These are phyloP conservation scores for Elephas maximus DNA, from an alignment of 2,113 vertebrate genomes.

Conservation along the genomic window DNA sequence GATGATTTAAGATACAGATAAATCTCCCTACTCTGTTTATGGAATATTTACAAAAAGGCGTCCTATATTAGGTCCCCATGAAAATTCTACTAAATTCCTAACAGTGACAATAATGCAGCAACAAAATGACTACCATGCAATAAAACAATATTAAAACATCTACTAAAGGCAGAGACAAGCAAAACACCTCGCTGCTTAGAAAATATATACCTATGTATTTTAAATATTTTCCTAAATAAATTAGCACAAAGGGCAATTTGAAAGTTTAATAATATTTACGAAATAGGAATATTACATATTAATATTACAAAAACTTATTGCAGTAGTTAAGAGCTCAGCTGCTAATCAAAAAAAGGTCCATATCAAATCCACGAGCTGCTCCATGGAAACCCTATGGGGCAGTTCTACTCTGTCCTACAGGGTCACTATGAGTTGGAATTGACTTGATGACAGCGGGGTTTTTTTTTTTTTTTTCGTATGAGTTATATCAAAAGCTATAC, in stretches of 20 bases:
- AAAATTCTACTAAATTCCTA: conserved; percentile 42
- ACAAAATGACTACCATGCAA: background rate
- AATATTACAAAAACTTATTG: background rate
- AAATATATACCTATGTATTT: background rate
- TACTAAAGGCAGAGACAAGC: background rate
- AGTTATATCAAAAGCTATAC: background rate
- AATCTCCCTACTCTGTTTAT: background rate
- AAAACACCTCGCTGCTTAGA: background rate
- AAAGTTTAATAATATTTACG: background rate
- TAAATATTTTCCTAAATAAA: conserved; percentile 35
- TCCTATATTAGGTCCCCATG: background rate
- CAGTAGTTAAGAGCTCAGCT: no score
- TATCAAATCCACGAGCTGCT: no score
- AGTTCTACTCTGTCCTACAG: no score
- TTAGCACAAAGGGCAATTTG: conserved; percentile 8
- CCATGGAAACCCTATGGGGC: no score
- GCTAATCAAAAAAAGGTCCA: no score
- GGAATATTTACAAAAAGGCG: background rate
- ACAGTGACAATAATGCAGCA: conserved; percentile 42
- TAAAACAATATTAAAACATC: conserved; percentile 24
- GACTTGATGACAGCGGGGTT: no score
- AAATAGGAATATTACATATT: background rate
- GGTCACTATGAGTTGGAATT: no score
- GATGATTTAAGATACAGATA: background rate
- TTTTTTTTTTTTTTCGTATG: no score